Evolutionary conservation across 2,797 vertebrate species (phyloP).

Genomic region (Oreonectes daqikongensis): DNA sequence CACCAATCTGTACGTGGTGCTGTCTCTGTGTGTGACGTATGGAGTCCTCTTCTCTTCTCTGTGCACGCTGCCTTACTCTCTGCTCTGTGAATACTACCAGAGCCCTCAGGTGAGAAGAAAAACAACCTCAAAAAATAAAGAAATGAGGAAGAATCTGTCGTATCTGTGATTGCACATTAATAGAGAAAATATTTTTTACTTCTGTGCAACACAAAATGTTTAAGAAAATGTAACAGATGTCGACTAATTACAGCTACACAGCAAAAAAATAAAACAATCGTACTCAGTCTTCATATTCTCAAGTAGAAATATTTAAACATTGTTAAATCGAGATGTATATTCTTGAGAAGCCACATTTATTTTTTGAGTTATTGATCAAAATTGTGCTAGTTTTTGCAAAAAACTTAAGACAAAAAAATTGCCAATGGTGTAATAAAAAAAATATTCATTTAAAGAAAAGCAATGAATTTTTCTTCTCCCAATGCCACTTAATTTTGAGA

Average conservation of each 20-base stretch:
- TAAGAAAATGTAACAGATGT: too few relatives aligned
- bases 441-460: too few relatives aligned
- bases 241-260: too few relatives aligned
- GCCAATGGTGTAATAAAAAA: background rate
- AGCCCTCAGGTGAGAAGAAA: constrained; percentile 84
- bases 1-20: constrained; percentile 91
- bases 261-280: too few relatives aligned
- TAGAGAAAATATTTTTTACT: too few relatives aligned
- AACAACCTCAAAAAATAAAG: too few relatives aligned
- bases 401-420: background rate
- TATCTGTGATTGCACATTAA: too few relatives aligned
- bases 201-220: too few relatives aligned
- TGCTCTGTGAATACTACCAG: constrained; percentile 99
- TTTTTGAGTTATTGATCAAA: background rate
- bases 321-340: background rate
- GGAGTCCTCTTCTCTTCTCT: constrained; percentile 95
- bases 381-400: background rate
- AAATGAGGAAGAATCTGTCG: too few relatives aligned
- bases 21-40: constrained; percentile 92
- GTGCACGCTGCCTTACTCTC: constrained; percentile 97
- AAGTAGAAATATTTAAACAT: background rate
- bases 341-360: background rate
- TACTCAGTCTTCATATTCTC: too few relatives aligned
- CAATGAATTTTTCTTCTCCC: too few relatives aligned
- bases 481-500: too few relatives aligned